phyloP scores from a whole-genome alignment of 1,140 invertebrate species.

The Galleria mellonella region DNA sequence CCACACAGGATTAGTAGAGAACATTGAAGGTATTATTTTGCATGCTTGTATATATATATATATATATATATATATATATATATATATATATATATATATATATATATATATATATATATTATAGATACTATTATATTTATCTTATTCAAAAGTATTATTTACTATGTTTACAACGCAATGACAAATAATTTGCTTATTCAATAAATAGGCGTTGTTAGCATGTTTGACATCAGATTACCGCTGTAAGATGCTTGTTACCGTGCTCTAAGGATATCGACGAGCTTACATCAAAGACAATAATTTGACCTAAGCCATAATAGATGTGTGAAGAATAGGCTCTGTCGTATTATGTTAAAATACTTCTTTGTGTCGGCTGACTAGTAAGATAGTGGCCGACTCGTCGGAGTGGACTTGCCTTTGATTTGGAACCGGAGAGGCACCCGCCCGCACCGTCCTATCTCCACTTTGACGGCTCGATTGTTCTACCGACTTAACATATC shows the following conservation, averaged over 20 bases:
- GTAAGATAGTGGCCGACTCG: constrained; percentile 23
- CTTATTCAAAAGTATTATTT: no score
- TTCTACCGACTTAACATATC: constrained; percentile 69
- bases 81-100: no score
- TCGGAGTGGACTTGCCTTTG: constrained; percentile 15
- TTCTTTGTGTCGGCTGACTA: constrained; percentile 49
- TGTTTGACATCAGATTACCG: constrained; percentile 11
- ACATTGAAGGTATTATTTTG: no score
- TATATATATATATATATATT: no score
- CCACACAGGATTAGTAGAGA: no score
- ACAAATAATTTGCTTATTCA: not conserved
- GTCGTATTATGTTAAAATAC: constrained; percentile 55
- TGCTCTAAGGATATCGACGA: constrained; percentile 13
- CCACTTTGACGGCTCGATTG: constrained; percentile 54
- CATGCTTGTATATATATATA: no score
- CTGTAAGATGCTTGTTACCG: constrained; percentile 12
- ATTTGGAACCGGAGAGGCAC: constrained; percentile 4
- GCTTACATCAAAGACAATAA: constrained; percentile 36
- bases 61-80: no score
- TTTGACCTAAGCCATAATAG: constrained; percentile 32
- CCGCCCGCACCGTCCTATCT: constrained; percentile 28
- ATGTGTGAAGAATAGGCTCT: constrained; percentile 32
- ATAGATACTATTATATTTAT: no score
- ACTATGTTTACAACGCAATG: not conserved
- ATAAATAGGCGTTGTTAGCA: not conserved